Evolutionary conservation across 2,888 invertebrate genomes (phyloP).

Genomic region (Exephanes ischioxanthus): DNA sequence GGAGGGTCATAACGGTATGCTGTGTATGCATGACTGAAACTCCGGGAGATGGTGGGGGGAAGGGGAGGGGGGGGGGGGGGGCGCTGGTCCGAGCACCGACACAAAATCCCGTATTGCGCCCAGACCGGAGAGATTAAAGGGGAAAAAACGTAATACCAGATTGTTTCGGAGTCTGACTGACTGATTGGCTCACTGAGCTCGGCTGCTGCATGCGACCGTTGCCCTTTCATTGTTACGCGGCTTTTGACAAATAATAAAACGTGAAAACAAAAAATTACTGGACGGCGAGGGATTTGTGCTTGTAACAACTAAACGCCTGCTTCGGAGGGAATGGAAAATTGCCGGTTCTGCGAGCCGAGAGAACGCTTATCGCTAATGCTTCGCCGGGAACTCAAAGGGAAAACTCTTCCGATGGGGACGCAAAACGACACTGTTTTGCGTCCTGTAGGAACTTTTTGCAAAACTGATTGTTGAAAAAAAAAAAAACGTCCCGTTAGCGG

Average conservation of each 20-base stretch:
- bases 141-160: constrained; percentile 25
- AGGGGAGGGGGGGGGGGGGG: neutral
- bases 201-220: constrained; percentile 2
- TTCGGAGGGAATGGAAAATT: no score
- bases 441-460: no score
- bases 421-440: no score
- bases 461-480: no score
- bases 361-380: no score
- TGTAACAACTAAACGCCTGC: no score
- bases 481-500: no score
- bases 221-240: constrained; percentile 18
- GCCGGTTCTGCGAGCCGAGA: no score
- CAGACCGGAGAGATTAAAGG: constrained; percentile 46
- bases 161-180: constrained; percentile 43
- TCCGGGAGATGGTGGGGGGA: neutral
- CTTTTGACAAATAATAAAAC: constrained; percentile 14
- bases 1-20: neutral
- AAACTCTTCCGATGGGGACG: no score
- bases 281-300: neutral
- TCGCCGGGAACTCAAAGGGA: no score
- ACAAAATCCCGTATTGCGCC: constrained; percentile 44
- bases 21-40: constrained; percentile 27
- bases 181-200: constrained; percentile 46
- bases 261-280: neutral
- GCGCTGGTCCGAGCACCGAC: neutral